Conservation (phyloP, 2,797 vertebrate species). For the Takifugu rubripes region DNA sequence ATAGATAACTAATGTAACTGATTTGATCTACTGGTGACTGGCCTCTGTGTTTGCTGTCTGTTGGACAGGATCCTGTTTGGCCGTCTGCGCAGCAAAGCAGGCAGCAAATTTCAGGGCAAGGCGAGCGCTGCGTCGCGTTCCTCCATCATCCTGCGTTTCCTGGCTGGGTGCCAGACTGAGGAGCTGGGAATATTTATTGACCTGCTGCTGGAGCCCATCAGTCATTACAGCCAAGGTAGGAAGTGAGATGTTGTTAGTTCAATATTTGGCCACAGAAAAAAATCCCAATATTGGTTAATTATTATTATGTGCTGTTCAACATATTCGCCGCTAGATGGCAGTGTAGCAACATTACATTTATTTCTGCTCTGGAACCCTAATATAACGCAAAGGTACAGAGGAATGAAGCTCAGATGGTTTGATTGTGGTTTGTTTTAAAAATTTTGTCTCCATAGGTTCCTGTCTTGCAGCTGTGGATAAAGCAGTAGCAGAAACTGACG, state of each 20-base stretch:
- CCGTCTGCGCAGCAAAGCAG: constrained; percentile 90
- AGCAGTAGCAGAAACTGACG: constrained; percentile 76
- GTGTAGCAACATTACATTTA: not conserved
- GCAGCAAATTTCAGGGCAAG: constrained; percentile 92
- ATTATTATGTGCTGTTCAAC: too few relatives aligned
- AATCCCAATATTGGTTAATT: too few relatives aligned
- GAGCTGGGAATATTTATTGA: constrained; percentile 92
- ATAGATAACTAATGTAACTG: not conserved
- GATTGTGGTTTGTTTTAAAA: too few relatives aligned
- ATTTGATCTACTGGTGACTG: not conserved
- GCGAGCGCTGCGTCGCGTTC: constrained; percentile 80
- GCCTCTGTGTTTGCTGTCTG: constrained; percentile 1
- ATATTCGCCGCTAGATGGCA: not conserved
- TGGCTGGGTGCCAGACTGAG: constrained; percentile 84
- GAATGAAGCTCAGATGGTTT: not conserved
- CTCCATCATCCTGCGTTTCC: constrained; percentile 90
- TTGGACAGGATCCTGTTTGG: constrained; percentile 88
- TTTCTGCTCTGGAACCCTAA: not conserved
- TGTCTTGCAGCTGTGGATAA: constrained; percentile 82
- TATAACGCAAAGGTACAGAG: too few relatives aligned
- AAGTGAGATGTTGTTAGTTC: not conserved
- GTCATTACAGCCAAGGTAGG: constrained; percentile 82
- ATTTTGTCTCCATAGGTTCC: constrained; percentile 61
- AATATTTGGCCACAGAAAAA: too few relatives aligned
- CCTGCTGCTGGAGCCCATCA: constrained; percentile 89